Conservation (phyloP, 2,113 vertebrate species). For the Axis porcinus region DNA sequence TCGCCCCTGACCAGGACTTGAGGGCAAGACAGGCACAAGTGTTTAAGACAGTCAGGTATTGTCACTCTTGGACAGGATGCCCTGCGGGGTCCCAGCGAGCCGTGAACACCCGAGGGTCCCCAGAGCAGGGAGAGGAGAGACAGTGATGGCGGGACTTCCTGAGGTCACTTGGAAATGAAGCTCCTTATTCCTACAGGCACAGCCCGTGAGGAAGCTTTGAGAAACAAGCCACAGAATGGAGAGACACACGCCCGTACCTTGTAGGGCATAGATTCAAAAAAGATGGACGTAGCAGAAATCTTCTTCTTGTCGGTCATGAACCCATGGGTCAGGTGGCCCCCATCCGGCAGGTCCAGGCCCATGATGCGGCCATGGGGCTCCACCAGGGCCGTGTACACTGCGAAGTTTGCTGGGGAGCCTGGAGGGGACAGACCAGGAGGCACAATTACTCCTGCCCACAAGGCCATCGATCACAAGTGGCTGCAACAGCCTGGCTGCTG, state of each 20-base stretch:
- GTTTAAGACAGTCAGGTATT: not conserved
- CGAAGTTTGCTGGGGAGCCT: constrained; percentile 97
- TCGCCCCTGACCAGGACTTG: not conserved
- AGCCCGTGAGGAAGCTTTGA: not conserved
- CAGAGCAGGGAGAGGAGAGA: not conserved
- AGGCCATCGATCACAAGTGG: not conserved
- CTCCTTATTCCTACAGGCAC: accelerated
- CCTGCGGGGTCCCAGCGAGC: accelerated
- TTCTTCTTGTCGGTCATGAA: constrained; percentile 99
- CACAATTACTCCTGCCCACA: not conserved
- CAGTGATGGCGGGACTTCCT: not conserved
- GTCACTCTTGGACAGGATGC: not conserved
- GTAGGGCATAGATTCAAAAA: constrained; percentile 99
- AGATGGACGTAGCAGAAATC: constrained; percentile 96
- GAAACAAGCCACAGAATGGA: not conserved
- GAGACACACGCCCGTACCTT: constrained; percentile 82
- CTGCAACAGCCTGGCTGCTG: not conserved
- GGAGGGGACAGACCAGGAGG: not conserved
- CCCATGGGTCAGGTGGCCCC: constrained; percentile 96
- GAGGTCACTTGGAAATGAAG: not conserved
- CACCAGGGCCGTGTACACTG: constrained; percentile 93
- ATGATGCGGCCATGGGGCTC: constrained; percentile 98
- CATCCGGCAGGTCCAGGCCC: constrained; percentile 96
- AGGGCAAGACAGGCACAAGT: not conserved
- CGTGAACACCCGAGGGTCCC: not conserved